Conservation (phyloP, 2,888 invertebrate species). For the Drosophila borealis region DNA sequence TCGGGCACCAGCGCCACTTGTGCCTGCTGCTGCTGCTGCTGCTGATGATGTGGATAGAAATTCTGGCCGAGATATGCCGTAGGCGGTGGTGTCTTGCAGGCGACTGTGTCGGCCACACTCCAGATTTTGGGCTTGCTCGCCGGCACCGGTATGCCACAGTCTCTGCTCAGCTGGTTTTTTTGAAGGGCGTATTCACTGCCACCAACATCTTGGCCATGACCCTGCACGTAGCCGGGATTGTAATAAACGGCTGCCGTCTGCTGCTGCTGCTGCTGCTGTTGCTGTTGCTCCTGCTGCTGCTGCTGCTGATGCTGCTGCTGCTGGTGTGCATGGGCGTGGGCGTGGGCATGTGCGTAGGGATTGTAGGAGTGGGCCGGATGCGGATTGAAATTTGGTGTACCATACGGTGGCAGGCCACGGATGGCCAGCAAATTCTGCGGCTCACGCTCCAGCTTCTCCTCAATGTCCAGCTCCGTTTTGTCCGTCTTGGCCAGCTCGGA, state of each 20-base stretch:
- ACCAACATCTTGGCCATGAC: conserved; percentile 82
- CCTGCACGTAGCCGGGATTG: conserved; percentile 59
- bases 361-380: conserved; percentile 63
- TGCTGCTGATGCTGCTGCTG: conserved; percentile 67
- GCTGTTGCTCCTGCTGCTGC: conserved; percentile 72
- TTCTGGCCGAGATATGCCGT: conserved; percentile 83
- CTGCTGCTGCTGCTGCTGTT: conserved; percentile 85
- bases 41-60: conserved; percentile 69
- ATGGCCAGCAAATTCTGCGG: conserved; percentile 84
- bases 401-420: conserved; percentile 68
- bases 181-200: conserved; percentile 85
- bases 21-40: conserved; percentile 50
- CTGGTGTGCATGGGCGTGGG: conserved; percentile 83
- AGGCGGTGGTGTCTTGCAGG: conserved; percentile 89
- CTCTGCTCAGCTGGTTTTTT: conserved; percentile 87
- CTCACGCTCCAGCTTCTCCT: conserved; percentile 92
- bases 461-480: conserved; percentile 86
- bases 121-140: conserved; percentile 97
- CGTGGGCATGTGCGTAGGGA: conserved; percentile 61
- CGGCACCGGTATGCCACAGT: conserved; percentile 94
- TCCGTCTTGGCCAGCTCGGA: conserved; percentile 89
- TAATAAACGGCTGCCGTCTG: conserved; percentile 68
- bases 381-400: conserved; percentile 51
- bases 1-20: conserved; percentile 60
- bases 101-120: conserved; percentile 96